Conservation (phyloP, 2,888 invertebrate genomes). For the Choristoneura rosaceana region DNA sequence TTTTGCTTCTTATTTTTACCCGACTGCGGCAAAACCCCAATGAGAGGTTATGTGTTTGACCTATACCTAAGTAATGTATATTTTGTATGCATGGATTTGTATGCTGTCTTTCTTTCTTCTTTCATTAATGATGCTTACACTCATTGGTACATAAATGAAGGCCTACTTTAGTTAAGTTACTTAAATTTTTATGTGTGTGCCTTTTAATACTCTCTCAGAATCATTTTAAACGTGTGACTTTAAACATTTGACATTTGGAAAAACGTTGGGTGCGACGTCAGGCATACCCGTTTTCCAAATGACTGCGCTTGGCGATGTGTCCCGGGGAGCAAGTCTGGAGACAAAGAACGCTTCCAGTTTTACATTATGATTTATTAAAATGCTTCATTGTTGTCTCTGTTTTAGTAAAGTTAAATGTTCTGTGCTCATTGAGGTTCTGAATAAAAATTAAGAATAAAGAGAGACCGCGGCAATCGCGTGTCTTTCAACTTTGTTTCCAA, state of each 20-base stretch:
- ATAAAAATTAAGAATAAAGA: conserved; percentile 4
- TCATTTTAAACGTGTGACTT: neutral
- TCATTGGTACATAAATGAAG: no score
- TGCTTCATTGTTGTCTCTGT: conserved; percentile 36
- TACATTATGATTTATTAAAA: conserved; percentile 42
- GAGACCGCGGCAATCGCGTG: neutral
- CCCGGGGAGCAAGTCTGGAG: conserved; percentile 34
- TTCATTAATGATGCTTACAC: no score
- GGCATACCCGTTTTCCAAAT: conserved; percentile 32
- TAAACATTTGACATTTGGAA: conserved; percentile 15
- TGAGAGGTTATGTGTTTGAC: no score
- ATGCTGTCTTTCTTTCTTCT: no score
- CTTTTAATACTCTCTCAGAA: neutral
- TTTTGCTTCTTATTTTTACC: no score
- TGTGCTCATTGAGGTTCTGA: conserved; percentile 19
- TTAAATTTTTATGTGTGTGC: no score
- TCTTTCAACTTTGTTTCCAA: conserved; percentile 8
- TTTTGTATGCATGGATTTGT: no score
- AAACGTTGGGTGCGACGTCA: conserved; percentile 22
- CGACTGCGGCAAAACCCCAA: no score
- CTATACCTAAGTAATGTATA: no score
- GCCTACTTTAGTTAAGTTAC: no score
- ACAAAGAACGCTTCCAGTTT: conserved; percentile 38
- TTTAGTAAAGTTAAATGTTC: conserved; percentile 39
- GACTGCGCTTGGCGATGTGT: conserved; percentile 33